Conservation (phyloP, 2,113 vertebrate species). For the Crotalus horridus region DNA sequence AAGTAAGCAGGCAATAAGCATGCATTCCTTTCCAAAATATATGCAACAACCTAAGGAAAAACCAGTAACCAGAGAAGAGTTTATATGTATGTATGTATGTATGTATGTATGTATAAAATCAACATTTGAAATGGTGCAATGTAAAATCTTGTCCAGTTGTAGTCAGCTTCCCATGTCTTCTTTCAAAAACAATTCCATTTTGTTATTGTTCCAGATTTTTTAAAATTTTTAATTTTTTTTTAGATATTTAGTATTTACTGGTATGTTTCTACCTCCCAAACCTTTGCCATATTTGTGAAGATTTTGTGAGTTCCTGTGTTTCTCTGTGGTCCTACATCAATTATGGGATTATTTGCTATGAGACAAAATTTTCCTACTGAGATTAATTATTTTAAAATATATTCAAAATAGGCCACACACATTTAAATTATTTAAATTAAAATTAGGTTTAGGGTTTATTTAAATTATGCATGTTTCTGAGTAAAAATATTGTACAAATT, state of each 20-base stretch:
- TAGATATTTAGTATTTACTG: neutral
- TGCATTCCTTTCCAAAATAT: constrained; percentile 95
- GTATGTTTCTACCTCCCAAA: neutral
- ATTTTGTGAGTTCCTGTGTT: neutral
- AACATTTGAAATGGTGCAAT: neutral
- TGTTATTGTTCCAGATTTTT: neutral
- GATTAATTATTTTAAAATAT: neutral
- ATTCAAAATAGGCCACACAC: neutral
- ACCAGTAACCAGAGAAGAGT: neutral
- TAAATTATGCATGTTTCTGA: neutral
- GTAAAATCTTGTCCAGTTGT: neutral
- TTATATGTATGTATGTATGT: neutral
- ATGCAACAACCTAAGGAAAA: constrained; percentile 86
- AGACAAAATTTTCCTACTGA: neutral
- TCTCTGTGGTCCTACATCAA: neutral
- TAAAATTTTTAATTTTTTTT: no score
- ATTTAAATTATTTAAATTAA: neutral
- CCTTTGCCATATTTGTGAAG: neutral
- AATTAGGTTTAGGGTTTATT: neutral
- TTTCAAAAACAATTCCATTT: neutral
- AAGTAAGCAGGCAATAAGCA: constrained; percentile 97
- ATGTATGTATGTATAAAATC: neutral
- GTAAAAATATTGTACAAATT: neutral
- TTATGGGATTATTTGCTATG: neutral
- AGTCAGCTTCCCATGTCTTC: neutral